A percentile compares a stretch with the other conserved stretches of the same genome.
Conservation (phyloP, 2,888 invertebrate species). For the Tanytarsus gracilentus region DNA sequence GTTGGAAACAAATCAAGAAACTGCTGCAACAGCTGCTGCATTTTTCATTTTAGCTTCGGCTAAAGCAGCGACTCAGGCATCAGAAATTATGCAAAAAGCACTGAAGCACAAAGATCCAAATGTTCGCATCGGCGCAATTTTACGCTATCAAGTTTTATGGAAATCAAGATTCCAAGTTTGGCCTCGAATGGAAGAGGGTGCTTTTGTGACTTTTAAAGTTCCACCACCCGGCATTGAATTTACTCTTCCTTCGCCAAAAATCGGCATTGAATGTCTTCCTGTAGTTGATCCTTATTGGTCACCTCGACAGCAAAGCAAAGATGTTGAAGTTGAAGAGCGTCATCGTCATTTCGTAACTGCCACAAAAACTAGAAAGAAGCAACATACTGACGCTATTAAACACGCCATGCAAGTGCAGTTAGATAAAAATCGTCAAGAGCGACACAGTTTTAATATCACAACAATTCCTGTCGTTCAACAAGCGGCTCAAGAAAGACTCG, state of each 20-base stretch:
- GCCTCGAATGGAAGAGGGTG: constrained; percentile 98
- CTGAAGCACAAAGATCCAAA: constrained; percentile 76
- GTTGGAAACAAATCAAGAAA: constrained; percentile 77
- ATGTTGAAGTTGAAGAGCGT: constrained; percentile 97
- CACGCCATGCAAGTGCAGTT: constrained; percentile 91
- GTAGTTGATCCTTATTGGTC: constrained; percentile 99
- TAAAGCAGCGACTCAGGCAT: constrained; percentile 78
- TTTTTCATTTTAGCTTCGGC: constrained; percentile 90
- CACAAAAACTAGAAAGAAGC: constrained; percentile 96
- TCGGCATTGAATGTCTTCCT: constrained; percentile 88
- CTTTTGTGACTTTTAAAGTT: constrained; percentile 91
- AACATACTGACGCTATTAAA: constrained; percentile 96
- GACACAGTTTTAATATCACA: constrained; percentile 91
- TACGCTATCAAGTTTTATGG: constrained; percentile 90
- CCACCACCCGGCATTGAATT: constrained; percentile 99
- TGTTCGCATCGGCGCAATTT: constrained; percentile 71
- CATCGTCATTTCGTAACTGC: constrained; percentile 95
- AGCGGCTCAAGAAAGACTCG: constrained; percentile 89
- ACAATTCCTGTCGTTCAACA: constrained; percentile 91
- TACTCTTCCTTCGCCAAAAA: constrained; percentile 96
- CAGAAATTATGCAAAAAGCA: constrained; percentile 80
- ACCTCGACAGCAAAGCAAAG: constrained; percentile 94
- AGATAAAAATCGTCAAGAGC: constrained; percentile 86
- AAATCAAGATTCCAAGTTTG: constrained; percentile 95
- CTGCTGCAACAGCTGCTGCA: constrained; percentile 75